Conservation (phyloP, 2,797 vertebrate species). For the Crax fasciolata region DNA sequence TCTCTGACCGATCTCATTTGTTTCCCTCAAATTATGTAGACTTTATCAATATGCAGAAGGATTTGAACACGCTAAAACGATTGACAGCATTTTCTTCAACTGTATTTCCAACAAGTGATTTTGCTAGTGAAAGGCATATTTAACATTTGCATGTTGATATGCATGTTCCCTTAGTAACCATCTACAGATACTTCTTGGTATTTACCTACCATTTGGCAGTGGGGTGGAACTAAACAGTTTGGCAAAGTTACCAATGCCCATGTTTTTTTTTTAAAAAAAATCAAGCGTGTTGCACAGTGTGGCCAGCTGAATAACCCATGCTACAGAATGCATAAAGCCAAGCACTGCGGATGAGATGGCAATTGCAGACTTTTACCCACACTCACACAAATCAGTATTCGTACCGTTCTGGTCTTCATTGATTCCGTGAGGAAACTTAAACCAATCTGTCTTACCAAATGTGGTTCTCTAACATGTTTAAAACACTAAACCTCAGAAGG, state of each 20-base stretch:
- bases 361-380: neutral
- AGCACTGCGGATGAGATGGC: neutral
- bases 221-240: neutral
- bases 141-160: neutral
- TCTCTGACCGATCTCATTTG: neutral
- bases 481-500: neutral
- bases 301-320: neutral
- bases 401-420: neutral
- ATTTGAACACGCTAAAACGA: neutral
- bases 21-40: neutral
- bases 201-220: neutral
- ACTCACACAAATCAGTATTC: neutral
- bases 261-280: neutral
- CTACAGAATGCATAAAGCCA: neutral
- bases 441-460: neutral
- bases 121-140: neutral
- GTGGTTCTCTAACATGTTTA: neutral
- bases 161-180: neutral
- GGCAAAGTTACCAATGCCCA: fast-evolving
- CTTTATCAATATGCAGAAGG: neutral
- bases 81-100: neutral
- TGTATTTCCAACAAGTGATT: neutral
- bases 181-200: neutral
- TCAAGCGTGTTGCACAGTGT: fast-evolving
- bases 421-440: neutral